Conservation (phyloP, 2,888 invertebrate genomes). For the Perizoma affinitatum region DNA sequence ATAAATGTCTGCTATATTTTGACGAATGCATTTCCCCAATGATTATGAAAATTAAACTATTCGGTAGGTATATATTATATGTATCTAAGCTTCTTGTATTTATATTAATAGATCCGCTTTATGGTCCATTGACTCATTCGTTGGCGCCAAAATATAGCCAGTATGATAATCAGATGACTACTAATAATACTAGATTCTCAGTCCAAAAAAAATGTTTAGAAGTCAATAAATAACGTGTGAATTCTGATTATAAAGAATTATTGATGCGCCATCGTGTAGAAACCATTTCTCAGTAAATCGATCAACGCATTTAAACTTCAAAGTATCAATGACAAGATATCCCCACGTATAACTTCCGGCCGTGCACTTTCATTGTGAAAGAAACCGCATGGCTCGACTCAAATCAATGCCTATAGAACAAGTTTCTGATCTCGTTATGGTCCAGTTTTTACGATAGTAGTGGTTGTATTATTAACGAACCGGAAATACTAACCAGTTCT, state of each 20-base stretch:
- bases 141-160: slow-evolving; percentile 61
- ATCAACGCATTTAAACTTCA: slow-evolving; percentile 14
- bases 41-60: slow-evolving; percentile 4
- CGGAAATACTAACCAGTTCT: slow-evolving; percentile 72
- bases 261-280: not conserved
- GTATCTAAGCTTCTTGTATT: slow-evolving; percentile 47
- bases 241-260: not conserved
- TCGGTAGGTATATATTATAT: too few relatives aligned
- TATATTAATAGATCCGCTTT: slow-evolving; percentile 53
- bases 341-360: slow-evolving; percentile 35
- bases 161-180: slow-evolving; percentile 60
- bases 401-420: slow-evolving; percentile 45
- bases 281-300: not conserved
- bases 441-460: slow-evolving; percentile 55
- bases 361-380: slow-evolving; percentile 36
- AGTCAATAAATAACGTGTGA: too few relatives aligned
- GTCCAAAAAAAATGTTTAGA: too few relatives aligned
- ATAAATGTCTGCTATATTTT: too few relatives aligned
- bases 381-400: slow-evolving; percentile 35
- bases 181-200: slow-evolving; percentile 45
- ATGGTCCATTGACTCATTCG: slow-evolving; percentile 61
- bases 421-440: slow-evolving; percentile 50
- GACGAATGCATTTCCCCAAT: not conserved
- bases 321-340: slow-evolving; percentile 33
- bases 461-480: slow-evolving; percentile 45